Evolutionary conservation across 2,888 invertebrate genomes (phyloP), one percentile per base, ranked within the genome.

Genomic region (Drosophila peninsularis): DNA sequence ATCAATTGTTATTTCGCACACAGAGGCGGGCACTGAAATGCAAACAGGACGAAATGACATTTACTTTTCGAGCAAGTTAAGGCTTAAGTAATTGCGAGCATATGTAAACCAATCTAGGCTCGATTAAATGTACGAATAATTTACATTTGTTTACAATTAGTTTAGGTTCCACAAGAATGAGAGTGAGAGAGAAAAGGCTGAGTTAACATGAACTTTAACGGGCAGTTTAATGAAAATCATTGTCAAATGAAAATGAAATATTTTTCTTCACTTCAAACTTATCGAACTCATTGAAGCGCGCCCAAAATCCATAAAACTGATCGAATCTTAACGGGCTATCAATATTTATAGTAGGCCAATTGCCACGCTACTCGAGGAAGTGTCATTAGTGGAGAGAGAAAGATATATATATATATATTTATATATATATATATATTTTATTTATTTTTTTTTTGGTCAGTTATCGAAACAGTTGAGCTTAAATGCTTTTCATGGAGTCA

Each of bases 391-490:
- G 45, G 3, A n/a, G 6, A 32, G 32, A n/a, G n/a, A n/a, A n/a
- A n/a, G n/a, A n/a, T n/a, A n/a, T n/a, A n/a, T n/a, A n/a, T n/a
- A n/a, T n/a, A n/a, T n/a, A n/a, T n/a, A n/a, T n/a, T n/a, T n/a
- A n/a, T n/a, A n/a, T n/a, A n/a, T n/a, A n/a, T n/a, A n/a, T n/a
- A n/a, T n/a, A n/a, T n/a, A n/a, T n/a, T n/a, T n/a, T n/a, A n/a
- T n/a, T n/a, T n/a, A n/a, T n/a, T n/a, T n/a, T n/a, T 24, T 24
- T 24, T 4, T 47, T 30, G 30, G 30, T 13, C 17, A 52, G 75
- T 71, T 75, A 70, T 63, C 75, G 57, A 50, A 66, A 57, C 65
- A 45, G 66, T 5, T 41, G 53, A 57, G 45, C 53, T 71, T 34
- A 66, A 66, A 49, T 66, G 71, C 39, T 53, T 65, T 74, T 10